Evolutionary conservation across 1,140 invertebrate species (phyloP), one percentile per base, ranked within the genome.

Genomic region (Pachyrhynchus sulphureomaculatus): DNA sequence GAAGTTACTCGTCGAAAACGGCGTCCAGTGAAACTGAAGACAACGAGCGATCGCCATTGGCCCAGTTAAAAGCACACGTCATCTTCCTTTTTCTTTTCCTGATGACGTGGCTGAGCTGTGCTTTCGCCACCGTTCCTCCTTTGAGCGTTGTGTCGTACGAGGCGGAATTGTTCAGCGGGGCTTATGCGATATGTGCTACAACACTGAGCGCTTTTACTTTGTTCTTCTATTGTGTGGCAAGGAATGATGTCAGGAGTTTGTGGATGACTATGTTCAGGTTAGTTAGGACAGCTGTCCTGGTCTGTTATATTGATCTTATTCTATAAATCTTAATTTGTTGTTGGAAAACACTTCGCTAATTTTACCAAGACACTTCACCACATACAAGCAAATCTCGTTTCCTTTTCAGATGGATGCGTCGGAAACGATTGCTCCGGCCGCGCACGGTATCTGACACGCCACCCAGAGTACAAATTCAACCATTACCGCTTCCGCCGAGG

Each of bases 211-310:
- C 88, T n/a, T 95, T 95, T 71, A 86, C 93, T 20, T 73, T 95
- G 9, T 84, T 92, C 39, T 95, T 93, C 75, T 93, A 93, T 72
- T 91, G 90, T 47, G 82, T 94, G 29, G 88, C 89, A 0, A 78
- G 93, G 18, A 90, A 85, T 62, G 93, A 95, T 75, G 89, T 93
- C 0, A 80, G 91, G 47, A 81, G 81, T 0, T 86, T 88, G 15
- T 92, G 90, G 90, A 73, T 84, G 4, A 75, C 82, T 44, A 84
- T 86, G 78, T 79, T 82, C 13, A 65, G 84, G 55, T 84, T 82
- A 55, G 58, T 42, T n/a, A 26, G 2, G 3, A n/a, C 33, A 15
- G 1, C 24, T 8, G 32, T 8, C 15, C 2, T 32, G 15, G n/a
- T 10, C 13, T 20, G 21, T 49, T 29, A 8, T 2, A 9, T 18